Conservation (phyloP, 1,140 invertebrate genomes). For the Ips nitidus region DNA sequence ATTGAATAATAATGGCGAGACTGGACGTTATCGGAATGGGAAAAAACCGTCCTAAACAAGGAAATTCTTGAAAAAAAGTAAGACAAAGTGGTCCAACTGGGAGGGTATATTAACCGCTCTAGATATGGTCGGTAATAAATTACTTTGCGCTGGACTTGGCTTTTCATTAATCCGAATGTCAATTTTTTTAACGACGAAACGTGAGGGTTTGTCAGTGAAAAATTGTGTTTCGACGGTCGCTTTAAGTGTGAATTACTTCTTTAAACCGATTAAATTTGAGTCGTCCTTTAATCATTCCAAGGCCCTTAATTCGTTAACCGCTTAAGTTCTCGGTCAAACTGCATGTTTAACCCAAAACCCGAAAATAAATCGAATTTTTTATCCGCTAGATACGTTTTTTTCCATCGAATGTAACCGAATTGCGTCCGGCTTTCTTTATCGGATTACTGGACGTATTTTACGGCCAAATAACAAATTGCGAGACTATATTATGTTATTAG, state of each 20-base stretch:
- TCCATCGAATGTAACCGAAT: slow-evolving; percentile 15
- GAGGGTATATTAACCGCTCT: slow-evolving; percentile 4
- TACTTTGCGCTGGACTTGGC: slow-evolving; percentile 13
- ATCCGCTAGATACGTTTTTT: slow-evolving; percentile 2
- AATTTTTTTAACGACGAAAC: slow-evolving; percentile 7
- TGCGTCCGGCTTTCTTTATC: slow-evolving; percentile 21
- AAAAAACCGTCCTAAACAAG: too few species aligned
- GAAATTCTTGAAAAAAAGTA: neutral
- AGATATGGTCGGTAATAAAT: slow-evolving; percentile 10
- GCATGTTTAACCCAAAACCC: too few species aligned
- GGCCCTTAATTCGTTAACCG: neutral
- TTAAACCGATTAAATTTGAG: neutral
- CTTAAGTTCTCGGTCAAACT: too few species aligned
- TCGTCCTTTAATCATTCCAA: neutral
- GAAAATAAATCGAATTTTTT: too few species aligned
- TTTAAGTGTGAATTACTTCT: neutral
- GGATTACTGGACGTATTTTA: slow-evolving; percentile 12
- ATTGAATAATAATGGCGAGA: too few species aligned
- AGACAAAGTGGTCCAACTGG: neutral
- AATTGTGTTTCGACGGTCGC: neutral
- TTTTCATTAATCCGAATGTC: slow-evolving; percentile 14
- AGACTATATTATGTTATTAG: slow-evolving; percentile 10
- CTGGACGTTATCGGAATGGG: too few species aligned
- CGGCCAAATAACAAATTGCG: slow-evolving; percentile 22
- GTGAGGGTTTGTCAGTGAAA: slow-evolving; percentile 4